Conservation (phyloP, 2,888 invertebrate species). For the Drosophila neotestacea region DNA sequence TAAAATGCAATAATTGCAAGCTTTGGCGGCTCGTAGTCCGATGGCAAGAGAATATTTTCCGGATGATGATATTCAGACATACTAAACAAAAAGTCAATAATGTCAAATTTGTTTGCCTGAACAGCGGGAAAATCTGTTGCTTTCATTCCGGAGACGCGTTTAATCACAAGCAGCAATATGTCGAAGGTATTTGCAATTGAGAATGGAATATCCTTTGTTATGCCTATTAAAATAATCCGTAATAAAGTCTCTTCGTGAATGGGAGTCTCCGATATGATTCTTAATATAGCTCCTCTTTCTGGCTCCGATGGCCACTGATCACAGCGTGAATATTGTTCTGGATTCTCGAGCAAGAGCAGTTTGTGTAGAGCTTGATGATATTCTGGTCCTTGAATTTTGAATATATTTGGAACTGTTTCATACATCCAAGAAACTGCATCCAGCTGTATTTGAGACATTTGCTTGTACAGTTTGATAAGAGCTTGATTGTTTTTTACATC, state of each 20-base stretch:
- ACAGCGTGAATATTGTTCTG: constrained; percentile 92
- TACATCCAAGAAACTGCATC: constrained; percentile 96
- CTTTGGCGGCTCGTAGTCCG: constrained; percentile 92
- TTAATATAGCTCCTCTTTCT: constrained; percentile 91
- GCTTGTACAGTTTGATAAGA: constrained; percentile 82
- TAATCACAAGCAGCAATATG: constrained; percentile 93
- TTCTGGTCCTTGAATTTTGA: constrained; percentile 90
- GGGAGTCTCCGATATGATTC: constrained; percentile 95
- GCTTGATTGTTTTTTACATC: constrained; percentile 82
- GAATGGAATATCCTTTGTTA: constrained; percentile 91
- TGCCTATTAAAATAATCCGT: constrained; percentile 92
- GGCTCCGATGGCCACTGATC: constrained; percentile 97
- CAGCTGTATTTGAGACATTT: constrained; percentile 90
- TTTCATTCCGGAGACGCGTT: constrained; percentile 92
- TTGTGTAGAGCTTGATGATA: constrained; percentile 92
- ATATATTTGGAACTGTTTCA: constrained; percentile 91
- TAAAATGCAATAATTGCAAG: constrained; percentile 96
- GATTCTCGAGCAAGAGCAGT: constrained; percentile 91
- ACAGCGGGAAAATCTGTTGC: constrained; percentile 90
- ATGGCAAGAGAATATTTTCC: constrained; percentile 94
- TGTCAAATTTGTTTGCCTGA: constrained; percentile 92
- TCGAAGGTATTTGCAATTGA: constrained; percentile 94
- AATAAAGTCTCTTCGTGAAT: constrained; percentile 94
- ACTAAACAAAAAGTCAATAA: constrained; percentile 95
- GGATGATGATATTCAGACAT: constrained; percentile 96